Base-by-base conservation (phyloP, 2,888 invertebrate species). In the Agrochola circellaris region DNA sequence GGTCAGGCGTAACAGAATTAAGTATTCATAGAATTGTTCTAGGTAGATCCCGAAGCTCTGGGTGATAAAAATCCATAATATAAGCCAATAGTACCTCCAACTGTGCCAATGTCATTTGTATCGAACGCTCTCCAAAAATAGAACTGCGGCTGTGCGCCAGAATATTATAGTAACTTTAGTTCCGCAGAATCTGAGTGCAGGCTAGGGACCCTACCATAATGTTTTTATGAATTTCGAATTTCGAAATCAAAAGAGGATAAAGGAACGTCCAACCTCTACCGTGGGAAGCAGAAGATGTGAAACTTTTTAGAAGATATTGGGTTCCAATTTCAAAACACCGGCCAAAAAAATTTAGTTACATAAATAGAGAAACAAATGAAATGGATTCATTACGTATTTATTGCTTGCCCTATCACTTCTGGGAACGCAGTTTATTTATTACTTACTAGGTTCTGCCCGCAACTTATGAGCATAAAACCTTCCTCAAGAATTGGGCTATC, bases 121-220 rank as follows among this genome's bases (percentile, higher is more conserved):
- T 84, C 74, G 87, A 84, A 80, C 80, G 76, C 62, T 68, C 48
- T 51, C 76, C 69, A 62, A 87, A 85, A 82, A 87, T 84, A 86
- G 82, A 68, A 77, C 23, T 7, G 38, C 70, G 65, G 42, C 66
- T 76, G 30, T 75, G 73, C 79, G 58, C 62, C 78, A 80, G 80
- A 76, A 84, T 79, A 65, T 30, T 75, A 68, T 67, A 79, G 60
- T 75, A 69, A 73, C 65, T 54, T 34, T n/a, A 73, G 54, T 78
- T 73, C 62, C 54, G 69, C 51, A 75, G 23, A 65, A 60, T 34
- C 65, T 66, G 54, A 68, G 15, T 74, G 60, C 66, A 73, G 26
- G 26, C 66, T 48, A 26, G 23, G 13, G n/a, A n/a, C 17, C 17
- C 51, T 61, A 61, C 34, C 30, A 1, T 30, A 66, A 65, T 60